Base-by-base conservation (phyloP, 2,797 vertebrate genomes). In the Pterois miles region DNA sequence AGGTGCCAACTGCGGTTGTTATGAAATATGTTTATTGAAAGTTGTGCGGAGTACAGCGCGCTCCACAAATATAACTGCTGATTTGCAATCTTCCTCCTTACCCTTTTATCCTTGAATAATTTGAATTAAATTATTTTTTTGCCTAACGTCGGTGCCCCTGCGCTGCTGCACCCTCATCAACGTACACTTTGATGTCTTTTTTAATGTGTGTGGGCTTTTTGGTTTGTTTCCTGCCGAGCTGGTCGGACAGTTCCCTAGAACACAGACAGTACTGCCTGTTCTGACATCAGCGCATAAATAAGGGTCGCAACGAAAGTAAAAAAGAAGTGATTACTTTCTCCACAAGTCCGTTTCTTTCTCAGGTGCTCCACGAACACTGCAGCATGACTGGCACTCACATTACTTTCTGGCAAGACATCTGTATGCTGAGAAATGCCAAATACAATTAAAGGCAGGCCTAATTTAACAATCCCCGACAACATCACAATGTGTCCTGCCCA, bases 101-200 rank as follows among this genome's bases (percentile, higher is more conserved):
- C 69, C 75, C 87, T 92, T 94, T 93, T 90, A 93, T 93, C 87
- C 87, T 85, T 88, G 87, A 90, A 92, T 93, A 91, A 92, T 94
- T 88, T 81, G 81, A 92, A 93, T 88, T 25, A 38, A 73, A 86
- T 89, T 88, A 84, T 82, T 89, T 48, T 48, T 56, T 70, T 65
- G 73, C 75, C 80, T 90, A 70, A 88, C 81, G 88, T 79, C 58
- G 72, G 82, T 43, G 77, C 84, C 83, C 83, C 85, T 80, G 78
- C 71, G 84, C 82, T 64, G 82, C 85, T 76, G 86, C 86, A 52
- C 63, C 68, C 86, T 79, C 70, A 86, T 89, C 88, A 86, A 70
- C 77, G 50, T 25, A 81, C 85, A 91, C 92, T 93, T 94, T 94
- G 91, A 94, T 92, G 91, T 94, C 85, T 87, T 81, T 72, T 84